phyloP scores from a whole-genome alignment of 2,113 vertebrate species.

The Mungos mungo region DNA sequence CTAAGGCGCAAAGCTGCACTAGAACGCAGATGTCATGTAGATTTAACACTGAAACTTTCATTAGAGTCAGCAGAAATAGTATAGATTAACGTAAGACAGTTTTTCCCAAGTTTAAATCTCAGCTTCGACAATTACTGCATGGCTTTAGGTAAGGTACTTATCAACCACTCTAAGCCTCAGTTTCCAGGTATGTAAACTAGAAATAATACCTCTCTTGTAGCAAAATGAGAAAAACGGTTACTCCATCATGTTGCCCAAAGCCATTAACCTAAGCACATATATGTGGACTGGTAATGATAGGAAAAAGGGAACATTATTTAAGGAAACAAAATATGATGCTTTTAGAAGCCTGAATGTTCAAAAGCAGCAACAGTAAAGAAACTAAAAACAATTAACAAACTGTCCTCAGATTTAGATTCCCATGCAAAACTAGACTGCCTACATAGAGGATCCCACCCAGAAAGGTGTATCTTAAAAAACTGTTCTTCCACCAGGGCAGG shows the following conservation, averaged over 20 bases:
- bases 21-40: not conserved
- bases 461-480: not conserved
- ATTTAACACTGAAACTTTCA: not conserved
- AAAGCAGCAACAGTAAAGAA: not conserved
- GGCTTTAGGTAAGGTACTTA: not conserved
- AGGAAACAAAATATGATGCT: not conserved
- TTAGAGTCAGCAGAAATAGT: not conserved
- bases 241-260: not conserved
- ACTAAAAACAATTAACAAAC: not conserved
- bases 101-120: not conserved
- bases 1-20: not conserved
- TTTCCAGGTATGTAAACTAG: not conserved
- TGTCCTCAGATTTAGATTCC: not conserved
- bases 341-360: not conserved
- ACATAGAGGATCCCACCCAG: no score
- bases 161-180: not conserved
- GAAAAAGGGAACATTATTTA: not conserved
- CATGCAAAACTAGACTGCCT: not conserved
- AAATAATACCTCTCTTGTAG: not conserved
- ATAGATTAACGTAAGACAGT: not conserved
- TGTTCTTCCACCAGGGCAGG: not conserved
- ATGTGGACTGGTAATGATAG: not conserved
- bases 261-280: not conserved
- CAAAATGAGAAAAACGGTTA: not conserved
- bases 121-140: not conserved